Evolutionary conservation across 2,888 invertebrate species (phyloP).

Genomic region (Limnephilus rhombicus): DNA sequence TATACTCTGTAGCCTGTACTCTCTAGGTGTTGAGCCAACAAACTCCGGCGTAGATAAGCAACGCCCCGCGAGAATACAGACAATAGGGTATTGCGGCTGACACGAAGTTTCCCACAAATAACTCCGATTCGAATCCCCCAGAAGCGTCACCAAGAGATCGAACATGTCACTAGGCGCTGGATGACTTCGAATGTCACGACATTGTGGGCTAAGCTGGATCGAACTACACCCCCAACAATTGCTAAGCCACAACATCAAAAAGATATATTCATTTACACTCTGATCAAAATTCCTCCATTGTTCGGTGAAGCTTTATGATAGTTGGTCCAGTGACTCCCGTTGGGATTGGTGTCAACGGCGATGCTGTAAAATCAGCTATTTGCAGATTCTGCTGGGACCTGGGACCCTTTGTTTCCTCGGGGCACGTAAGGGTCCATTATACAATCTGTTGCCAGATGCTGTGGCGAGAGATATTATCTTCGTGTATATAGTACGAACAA

Average conservation of each 20-base stretch:
- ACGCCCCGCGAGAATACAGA: conserved; percentile 4
- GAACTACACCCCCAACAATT: not conserved
- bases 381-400: conserved; percentile 33
- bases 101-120: conserved; percentile 38
- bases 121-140: conserved; percentile 44
- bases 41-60: conserved; percentile 28
- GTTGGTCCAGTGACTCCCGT: not conserved
- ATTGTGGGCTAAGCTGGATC: conserved; percentile 23
- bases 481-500: conserved; percentile 27
- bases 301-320: not conserved
- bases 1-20: not conserved
- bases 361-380: not conserved
- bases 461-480: conserved; percentile 27
- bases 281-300: too few species aligned
- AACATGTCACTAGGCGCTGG: conserved; percentile 58
- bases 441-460: conserved; percentile 25
- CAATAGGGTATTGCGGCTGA: conserved; percentile 17
- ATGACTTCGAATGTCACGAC: conserved; percentile 57
- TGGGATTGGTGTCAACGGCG: not conserved
- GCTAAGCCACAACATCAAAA: not conserved
- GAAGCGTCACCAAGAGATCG: conserved; percentile 54
- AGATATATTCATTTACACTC: not conserved
- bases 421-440: conserved; percentile 49
- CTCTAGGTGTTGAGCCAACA: conserved; percentile 31
- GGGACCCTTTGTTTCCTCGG: conserved; percentile 32